A percentile compares a stretch with the other conserved stretches of the same genome.
These are phyloP conservation scores for Crotalus tigris DNA, from an alignment of 2,113 vertebrate genomes.

Conservation along the genomic window DNA sequence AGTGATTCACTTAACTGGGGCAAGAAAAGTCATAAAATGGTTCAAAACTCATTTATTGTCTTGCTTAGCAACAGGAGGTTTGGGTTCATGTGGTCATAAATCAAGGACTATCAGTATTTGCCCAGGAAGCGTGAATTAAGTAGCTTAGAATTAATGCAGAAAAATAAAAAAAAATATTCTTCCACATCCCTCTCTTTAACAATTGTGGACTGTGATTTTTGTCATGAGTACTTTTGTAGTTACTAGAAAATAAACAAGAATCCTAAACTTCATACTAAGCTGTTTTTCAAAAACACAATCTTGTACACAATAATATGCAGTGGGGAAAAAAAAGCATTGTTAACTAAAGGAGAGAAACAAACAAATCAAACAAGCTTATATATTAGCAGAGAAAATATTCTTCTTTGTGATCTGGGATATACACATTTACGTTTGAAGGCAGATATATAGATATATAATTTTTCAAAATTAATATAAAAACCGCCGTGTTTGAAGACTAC, in stretches of 20 bases:
- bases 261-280: constrained; percentile 54
- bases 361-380: constrained; percentile 42
- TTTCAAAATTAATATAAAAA: constrained; percentile 31
- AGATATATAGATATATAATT: constrained; percentile 7
- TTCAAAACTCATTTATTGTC: background rate
- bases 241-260: accelerated
- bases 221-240: background rate
- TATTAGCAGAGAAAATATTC: constrained; percentile 49
- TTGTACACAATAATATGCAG: constrained; percentile 61
- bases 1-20: too few species aligned
- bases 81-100: background rate
- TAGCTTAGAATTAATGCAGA: background rate
- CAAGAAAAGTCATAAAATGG: background rate
- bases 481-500: constrained; percentile 12
- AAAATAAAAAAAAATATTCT: background rate
- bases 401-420: constrained; percentile 18
- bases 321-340: constrained; percentile 42
- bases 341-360: constrained; percentile 45
- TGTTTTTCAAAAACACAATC: constrained; percentile 16
- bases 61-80: background rate
- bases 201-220: background rate
- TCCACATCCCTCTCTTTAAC: background rate
- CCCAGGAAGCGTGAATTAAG: background rate
- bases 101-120: background rate
- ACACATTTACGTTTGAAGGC: background rate